These are phyloP conservation scores for Steinernema feltiae DNA, from an alignment of 1,140 invertebrate genomes.

Conservation along the genomic window DNA sequence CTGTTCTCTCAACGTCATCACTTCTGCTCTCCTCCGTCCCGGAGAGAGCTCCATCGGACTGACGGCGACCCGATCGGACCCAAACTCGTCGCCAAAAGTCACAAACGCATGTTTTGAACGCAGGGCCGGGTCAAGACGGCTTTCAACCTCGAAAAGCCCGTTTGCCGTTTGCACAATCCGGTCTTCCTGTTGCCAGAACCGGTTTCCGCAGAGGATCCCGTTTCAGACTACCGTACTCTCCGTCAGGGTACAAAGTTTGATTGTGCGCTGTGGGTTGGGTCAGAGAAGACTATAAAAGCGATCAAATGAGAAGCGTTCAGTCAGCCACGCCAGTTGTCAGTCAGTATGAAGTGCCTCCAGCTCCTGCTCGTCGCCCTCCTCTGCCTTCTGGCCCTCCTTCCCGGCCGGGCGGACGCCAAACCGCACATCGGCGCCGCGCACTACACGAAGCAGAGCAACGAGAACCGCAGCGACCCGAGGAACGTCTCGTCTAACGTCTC, in stretches of 20 bases:
- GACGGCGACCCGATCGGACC: too few relatives aligned
- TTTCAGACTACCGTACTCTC: neutral
- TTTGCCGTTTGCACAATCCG: neutral
- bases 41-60: neutral
- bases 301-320: neutral
- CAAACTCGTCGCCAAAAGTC: too few relatives aligned
- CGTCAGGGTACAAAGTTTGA: neutral
- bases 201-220: neutral
- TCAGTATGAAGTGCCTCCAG: neutral
- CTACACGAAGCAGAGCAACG: conserved; percentile 4
- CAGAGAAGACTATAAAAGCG: neutral
- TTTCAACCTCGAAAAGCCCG: neutral
- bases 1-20: conserved; percentile 5
- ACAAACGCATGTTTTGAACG: too few relatives aligned
- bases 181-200: neutral
- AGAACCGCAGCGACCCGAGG: neutral
- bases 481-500: neutral
- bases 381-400: neutral
- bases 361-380: neutral
- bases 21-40: neutral
- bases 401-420: neutral
- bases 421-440: neutral
- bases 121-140: neutral
- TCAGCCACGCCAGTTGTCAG: neutral
- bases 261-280: neutral